phyloP scores from a whole-genome alignment of 2,888 invertebrate genomes.

The Pollenia amentaria region DNA sequence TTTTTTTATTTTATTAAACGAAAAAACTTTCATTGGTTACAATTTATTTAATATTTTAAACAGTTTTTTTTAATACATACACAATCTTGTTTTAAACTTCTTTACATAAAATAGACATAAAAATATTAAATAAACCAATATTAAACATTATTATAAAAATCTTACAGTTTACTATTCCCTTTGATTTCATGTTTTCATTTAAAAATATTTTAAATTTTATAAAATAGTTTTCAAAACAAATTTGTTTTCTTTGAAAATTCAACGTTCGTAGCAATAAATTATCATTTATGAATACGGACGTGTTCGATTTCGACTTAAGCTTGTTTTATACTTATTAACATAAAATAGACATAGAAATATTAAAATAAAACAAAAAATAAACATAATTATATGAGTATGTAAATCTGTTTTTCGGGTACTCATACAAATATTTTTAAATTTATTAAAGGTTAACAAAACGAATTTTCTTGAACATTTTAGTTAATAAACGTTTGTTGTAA shows the following conservation, averaged over 20 bases:
- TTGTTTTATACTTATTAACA: too few species aligned
- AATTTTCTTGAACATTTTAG: too few species aligned
- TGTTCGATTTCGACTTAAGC: too few species aligned
- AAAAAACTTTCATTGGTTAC: constrained; percentile 43
- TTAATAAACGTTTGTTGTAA: too few species aligned
- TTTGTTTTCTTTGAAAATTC: background rate
- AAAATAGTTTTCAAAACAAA: constrained; percentile 13
- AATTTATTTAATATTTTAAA: constrained; percentile 1
- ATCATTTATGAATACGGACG: too few species aligned
- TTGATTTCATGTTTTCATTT: constrained; percentile 25
- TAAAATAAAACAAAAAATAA: too few species aligned
- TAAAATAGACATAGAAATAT: too few species aligned
- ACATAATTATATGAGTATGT: too few species aligned
- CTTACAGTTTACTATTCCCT: background rate
- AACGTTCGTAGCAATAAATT: too few species aligned
- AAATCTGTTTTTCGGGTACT: too few species aligned
- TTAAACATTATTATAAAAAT: constrained; percentile 48
- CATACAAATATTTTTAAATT: too few species aligned
- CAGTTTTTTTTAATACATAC: background rate
- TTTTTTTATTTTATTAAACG: background rate
- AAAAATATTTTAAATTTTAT: constrained; percentile 10
- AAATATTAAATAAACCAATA: background rate
- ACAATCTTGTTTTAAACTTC: constrained; percentile 8
- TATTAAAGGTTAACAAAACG: too few species aligned
- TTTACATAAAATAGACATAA: constrained; percentile 8